These are phyloP conservation scores for Pyxicephalus adspersus DNA, from an alignment of 2,113 vertebrate species.

Conservation along the genomic window DNA sequence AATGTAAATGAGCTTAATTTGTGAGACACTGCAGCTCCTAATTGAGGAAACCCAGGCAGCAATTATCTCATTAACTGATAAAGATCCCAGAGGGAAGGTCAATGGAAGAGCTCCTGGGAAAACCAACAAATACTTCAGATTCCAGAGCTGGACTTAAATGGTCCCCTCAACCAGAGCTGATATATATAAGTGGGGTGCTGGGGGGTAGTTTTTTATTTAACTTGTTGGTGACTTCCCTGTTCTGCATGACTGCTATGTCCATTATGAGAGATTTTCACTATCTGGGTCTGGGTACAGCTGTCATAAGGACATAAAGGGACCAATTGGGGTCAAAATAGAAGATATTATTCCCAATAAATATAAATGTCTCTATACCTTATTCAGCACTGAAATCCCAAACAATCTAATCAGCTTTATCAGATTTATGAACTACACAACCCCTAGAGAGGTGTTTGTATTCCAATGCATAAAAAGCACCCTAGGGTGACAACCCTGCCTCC, in stretches of 20 bases:
- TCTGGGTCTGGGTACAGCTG: too few species aligned
- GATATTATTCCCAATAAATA: too few species aligned
- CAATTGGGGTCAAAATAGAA: too few species aligned
- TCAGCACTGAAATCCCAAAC: too few species aligned
- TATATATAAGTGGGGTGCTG: not conserved
- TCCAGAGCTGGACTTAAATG: not conserved
- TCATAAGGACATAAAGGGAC: too few species aligned
- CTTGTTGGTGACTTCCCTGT: not conserved
- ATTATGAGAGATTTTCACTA: too few species aligned
- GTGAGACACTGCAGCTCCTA: conserved; percentile 23
- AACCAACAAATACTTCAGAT: conserved; percentile 17
- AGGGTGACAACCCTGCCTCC: too few species aligned
- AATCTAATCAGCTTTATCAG: too few species aligned
- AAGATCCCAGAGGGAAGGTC: not conserved
- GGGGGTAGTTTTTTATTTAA: not conserved
- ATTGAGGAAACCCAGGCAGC: not conserved
- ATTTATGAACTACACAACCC: too few species aligned
- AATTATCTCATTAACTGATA: conserved; percentile 49
- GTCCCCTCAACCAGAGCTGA: not conserved
- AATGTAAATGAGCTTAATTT: conserved; percentile 50
- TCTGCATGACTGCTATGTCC: not conserved
- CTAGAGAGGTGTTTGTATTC: too few species aligned
- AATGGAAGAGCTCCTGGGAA: not conserved
- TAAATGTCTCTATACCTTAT: too few species aligned
- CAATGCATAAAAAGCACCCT: too few species aligned